Base-by-base conservation (phyloP, 2,797 vertebrate species). In the Odontamblyopus lacepedii region DNA sequence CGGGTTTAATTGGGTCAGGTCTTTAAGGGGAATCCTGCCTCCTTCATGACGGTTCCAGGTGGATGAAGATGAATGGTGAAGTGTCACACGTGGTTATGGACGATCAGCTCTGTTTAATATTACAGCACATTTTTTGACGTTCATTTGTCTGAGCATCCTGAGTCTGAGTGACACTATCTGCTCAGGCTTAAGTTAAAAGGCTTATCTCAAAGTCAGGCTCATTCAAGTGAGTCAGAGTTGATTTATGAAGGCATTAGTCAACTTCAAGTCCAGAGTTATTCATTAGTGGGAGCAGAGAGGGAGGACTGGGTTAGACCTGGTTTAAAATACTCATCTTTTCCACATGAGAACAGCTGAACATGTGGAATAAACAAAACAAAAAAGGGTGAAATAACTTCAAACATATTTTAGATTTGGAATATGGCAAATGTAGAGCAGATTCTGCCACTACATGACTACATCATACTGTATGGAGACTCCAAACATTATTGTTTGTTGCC, bases 191-290 rank as follows among this genome's bases (percentile, higher is more conserved):
- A 60, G 57, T 60, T 27, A 60, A 60, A 9, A 13, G 57, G 57
- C 57, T 60, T 30, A 26, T 60, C 57, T 29, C 26, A 27, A 30
- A 60, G 26, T 30, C 57, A 29, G 27, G 57, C n/a, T 60, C 29
- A 30, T 2, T 60, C 27, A 60, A 60, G 27, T 6, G 30, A 60
- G 27, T 29, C 57, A 6, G 57, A 2, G 16, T 16, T 60, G 57
- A 60, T 60, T 60, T 60, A 60, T 30, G 57, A 60, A 60, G 57
- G 27, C 27, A 60, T 60, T 60, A 30, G 27, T 60, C 57, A 60
- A 16, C 12, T 30, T 60, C 57, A 60, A 7, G 15, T 60, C 57
- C 6, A 30, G 13, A 30, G 9, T 15, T 1, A 5, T 60, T 60
- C 29, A 60, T 29, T 16, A 13, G 57, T 30, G 27, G 18, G 6